These are phyloP conservation scores for Gonocerus acuteangulatus DNA, from an alignment of 2,888 invertebrate species.

Conservation along the genomic window DNA sequence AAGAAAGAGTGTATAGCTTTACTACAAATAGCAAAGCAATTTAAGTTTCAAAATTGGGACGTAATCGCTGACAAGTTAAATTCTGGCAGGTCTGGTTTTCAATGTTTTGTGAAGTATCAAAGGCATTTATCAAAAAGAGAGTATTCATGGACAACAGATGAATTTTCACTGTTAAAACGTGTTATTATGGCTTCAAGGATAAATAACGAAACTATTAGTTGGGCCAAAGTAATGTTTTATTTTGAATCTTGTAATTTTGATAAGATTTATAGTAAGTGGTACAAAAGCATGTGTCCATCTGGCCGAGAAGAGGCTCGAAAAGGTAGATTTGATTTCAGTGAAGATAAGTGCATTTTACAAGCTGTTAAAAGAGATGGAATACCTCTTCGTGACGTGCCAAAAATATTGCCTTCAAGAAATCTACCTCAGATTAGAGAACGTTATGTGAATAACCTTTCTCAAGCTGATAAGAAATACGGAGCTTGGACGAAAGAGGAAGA, in stretches of 20 bases:
- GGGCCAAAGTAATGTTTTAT: slow-evolving; percentile 59
- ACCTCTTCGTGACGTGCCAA: slow-evolving; percentile 52
- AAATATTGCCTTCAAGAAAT: slow-evolving; percentile 44
- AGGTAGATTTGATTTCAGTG: slow-evolving; percentile 57
- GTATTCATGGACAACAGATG: slow-evolving; percentile 56
- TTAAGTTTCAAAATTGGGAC: slow-evolving; percentile 59
- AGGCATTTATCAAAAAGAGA: slow-evolving; percentile 36
- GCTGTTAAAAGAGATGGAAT: slow-evolving; percentile 55
- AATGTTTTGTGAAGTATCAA: slow-evolving; percentile 60
- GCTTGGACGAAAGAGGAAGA: slow-evolving; percentile 59
- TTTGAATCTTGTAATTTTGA: slow-evolving; percentile 57
- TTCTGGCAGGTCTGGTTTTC: slow-evolving; percentile 57
- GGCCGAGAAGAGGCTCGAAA: slow-evolving; percentile 49
- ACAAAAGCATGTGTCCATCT: slow-evolving; percentile 47
- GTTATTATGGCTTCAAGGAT: slow-evolving; percentile 56
- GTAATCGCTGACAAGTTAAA: slow-evolving; percentile 52
- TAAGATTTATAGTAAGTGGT: slow-evolving; percentile 52
- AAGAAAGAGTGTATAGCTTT: slow-evolving; percentile 48
- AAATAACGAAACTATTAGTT: slow-evolving; percentile 59
- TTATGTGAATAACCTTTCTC: slow-evolving; percentile 4
- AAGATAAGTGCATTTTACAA: slow-evolving; percentile 58
- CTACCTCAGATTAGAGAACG: slow-evolving; percentile 25
- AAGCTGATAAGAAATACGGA: slow-evolving; percentile 43
- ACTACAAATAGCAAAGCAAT: slow-evolving; percentile 42
- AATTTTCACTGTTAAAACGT: slow-evolving; percentile 49